A percentile compares a stretch with the other conserved stretches of the same genome.
Conservation (phyloP, 2,797 vertebrate species). For the Meda fulgida region DNA sequence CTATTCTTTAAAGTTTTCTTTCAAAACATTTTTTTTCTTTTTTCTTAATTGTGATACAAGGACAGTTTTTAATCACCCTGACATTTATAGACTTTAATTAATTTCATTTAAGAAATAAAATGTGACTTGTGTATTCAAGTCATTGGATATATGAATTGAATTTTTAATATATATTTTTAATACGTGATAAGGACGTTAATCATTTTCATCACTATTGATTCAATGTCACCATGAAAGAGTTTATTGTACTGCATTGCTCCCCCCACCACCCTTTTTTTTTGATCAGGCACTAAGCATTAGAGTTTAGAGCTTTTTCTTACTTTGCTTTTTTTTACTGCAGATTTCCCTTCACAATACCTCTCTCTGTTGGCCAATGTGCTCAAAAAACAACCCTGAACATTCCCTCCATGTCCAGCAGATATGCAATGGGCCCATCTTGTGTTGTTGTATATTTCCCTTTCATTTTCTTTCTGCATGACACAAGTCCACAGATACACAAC, state of each 20-base stretch:
- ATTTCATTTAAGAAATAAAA: background rate
- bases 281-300: background rate
- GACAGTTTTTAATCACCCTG: background rate
- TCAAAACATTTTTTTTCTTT: background rate
- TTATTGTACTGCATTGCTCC: background rate
- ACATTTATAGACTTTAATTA: background rate
- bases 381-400: slow-evolving; percentile 41
- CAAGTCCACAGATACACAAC: slow-evolving; percentile 41
- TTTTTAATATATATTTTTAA: background rate
- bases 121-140: background rate
- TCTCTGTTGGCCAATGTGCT: slow-evolving; percentile 45
- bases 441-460: slow-evolving; percentile 54
- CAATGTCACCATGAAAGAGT: background rate
- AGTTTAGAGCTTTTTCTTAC: background rate
- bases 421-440: slow-evolving; percentile 19
- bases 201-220: background rate
- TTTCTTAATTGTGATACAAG: background rate
- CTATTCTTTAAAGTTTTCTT: background rate
- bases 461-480: slow-evolving; percentile 37
- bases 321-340: background rate
- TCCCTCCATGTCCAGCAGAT: slow-evolving; percentile 35
- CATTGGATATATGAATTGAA: background rate
- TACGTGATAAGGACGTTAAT: background rate
- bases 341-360: slow-evolving; percentile 44
- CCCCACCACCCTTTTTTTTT: background rate